These are phyloP conservation scores for Ommatoiulus sabulosus DNA, from an alignment of 2,888 invertebrate genomes.

Conservation along the genomic window DNA sequence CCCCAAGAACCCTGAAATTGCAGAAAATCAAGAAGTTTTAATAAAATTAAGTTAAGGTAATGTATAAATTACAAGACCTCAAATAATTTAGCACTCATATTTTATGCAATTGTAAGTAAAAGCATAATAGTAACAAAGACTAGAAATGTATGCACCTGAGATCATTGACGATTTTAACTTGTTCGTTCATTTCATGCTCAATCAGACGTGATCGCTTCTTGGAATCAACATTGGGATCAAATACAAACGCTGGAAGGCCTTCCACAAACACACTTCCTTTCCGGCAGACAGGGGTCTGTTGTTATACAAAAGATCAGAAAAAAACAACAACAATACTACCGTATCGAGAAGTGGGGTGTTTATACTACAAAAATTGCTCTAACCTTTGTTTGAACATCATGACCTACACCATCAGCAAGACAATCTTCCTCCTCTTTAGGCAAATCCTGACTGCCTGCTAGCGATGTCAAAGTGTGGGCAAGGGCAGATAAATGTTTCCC, in stretches of 20 bases:
- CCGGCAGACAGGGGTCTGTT: conserved; percentile 41
- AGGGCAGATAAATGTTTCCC: conserved; percentile 95
- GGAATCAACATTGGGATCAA: conserved; percentile 67
- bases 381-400: conserved; percentile 29
- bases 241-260: conserved; percentile 82
- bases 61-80: neutral
- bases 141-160: conserved; percentile 72
- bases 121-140: too few species aligned
- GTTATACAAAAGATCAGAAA: neutral
- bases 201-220: conserved; percentile 85
- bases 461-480: conserved; percentile 94
- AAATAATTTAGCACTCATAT: neutral
- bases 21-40: neutral
- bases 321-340: neutral
- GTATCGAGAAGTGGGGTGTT: neutral
- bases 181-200: conserved; percentile 97
- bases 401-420: neutral
- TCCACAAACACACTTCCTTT: conserved; percentile 73
- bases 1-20: conserved; percentile 77
- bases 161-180: conserved; percentile 94
- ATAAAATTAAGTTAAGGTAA: too few species aligned
- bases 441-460: conserved; percentile 87
- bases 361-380: neutral
- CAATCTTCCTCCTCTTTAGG: conserved; percentile 65
- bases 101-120: conserved; percentile 45